These are phyloP conservation scores for Muscicapa comitata DNA, from an alignment of 2,797 vertebrate genomes.

Conservation along the genomic window DNA sequence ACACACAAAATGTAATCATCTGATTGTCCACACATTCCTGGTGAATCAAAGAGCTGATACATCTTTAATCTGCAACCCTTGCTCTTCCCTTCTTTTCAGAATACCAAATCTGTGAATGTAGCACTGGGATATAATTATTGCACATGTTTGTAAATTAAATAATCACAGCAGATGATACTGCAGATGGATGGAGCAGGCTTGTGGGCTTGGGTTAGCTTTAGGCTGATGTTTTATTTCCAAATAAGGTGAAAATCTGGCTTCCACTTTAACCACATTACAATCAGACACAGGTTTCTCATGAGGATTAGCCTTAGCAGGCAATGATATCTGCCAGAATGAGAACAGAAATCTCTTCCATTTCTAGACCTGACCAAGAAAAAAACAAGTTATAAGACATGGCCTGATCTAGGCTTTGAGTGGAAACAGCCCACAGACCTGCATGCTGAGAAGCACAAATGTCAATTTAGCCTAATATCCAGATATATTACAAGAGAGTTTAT, in stretches of 20 bases:
- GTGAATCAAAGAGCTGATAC: background rate
- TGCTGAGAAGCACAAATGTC: background rate
- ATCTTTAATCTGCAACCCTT: background rate
- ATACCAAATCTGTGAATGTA: background rate
- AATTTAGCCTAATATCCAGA: background rate
- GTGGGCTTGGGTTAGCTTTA: background rate
- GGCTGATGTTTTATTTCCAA: constrained; percentile 21
- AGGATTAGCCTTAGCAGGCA: background rate
- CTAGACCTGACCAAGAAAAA: background rate
- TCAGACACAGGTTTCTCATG: background rate
- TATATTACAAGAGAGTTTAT: background rate
- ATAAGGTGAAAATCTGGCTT: constrained; percentile 13
- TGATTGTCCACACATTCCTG: background rate
- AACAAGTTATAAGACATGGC: background rate
- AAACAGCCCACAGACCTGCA: background rate
- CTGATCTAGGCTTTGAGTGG: background rate
- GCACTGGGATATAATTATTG: background rate
- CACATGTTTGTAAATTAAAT: constrained; percentile 26
- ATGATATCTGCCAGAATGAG: background rate
- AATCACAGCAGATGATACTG: background rate
- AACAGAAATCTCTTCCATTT: background rate
- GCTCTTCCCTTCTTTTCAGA: background rate
- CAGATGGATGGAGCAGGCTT: background rate
- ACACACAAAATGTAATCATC: background rate
- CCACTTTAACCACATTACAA: background rate